Percentiles rank a stretch among this genome's conserved stretches.
phyloP scores from a whole-genome alignment of 2,888 invertebrate genomes.

The Coenonympha glycerion region DNA sequence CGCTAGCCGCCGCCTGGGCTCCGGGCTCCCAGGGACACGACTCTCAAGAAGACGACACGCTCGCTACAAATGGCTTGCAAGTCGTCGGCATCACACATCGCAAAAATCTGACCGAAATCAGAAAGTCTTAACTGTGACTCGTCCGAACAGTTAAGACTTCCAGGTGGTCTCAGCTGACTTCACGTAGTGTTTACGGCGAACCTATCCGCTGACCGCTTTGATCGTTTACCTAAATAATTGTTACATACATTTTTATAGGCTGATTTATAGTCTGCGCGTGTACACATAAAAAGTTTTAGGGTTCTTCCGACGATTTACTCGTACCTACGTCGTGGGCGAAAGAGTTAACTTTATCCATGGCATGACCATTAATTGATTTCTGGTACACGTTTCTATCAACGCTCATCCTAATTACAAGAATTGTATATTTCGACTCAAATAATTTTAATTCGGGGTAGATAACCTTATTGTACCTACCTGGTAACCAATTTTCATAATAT shows the following conservation, averaged over 20 bases:
- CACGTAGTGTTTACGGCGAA: background rate
- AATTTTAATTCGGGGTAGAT: no score
- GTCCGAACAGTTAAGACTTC: background rate
- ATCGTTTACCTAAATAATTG: background rate
- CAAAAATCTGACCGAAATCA: constrained; percentile 18
- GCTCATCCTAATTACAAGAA: no score
- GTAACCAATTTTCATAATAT: no score
- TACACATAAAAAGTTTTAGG: background rate
- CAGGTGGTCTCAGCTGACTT: background rate
- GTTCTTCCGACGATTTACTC: background rate
- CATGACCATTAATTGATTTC: no score
- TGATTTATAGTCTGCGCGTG: background rate
- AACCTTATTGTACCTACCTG: no score
- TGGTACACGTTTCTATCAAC: background rate
- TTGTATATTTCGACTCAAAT: no score
- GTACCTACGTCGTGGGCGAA: no score
- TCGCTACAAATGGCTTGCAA: constrained; percentile 67
- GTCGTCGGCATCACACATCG: constrained; percentile 47
- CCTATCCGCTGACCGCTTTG: background rate
- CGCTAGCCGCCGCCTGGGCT: constrained; percentile 68
- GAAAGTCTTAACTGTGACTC: constrained; percentile 1
- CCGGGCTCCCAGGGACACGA: constrained; percentile 61
- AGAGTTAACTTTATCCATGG: no score
- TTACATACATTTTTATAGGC: background rate
- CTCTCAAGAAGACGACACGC: constrained; percentile 69